Evolutionary conservation across 2,888 invertebrate species (phyloP).

Genomic region (Latrodectus hesperus): DNA sequence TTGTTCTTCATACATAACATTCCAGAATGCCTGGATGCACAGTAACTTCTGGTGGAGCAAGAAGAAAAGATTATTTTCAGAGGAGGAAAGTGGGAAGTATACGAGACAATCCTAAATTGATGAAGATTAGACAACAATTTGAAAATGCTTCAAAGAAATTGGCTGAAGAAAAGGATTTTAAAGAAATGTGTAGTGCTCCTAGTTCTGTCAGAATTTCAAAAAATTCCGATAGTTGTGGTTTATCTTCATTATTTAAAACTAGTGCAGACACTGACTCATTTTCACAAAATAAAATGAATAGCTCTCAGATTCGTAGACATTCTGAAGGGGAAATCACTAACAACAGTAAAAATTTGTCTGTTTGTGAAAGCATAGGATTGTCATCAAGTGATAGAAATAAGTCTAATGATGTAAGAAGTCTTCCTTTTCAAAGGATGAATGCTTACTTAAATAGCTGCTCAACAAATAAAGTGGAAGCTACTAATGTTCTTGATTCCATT

Average conservation of each 20-base stretch:
- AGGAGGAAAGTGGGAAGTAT: constrained; percentile 60
- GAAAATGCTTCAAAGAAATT: constrained; percentile 25
- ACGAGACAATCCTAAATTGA: constrained; percentile 54
- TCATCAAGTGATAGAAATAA: not conserved
- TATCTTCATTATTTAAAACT: constrained; percentile 33
- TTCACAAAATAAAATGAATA: constrained; percentile 1
- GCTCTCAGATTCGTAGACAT: constrained; percentile 22
- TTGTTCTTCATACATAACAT: too few species aligned
- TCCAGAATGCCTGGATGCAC: constrained; percentile 28
- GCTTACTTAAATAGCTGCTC: not conserved
- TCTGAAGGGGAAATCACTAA: constrained; percentile 41
- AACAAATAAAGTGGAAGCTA: not conserved
- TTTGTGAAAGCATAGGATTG: not conserved
- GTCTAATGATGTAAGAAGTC: too few species aligned
- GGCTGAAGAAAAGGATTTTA: not conserved
- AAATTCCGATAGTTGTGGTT: constrained; percentile 11
- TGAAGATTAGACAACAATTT: constrained; percentile 59
- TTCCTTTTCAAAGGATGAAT: too few species aligned
- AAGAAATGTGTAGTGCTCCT: constrained; percentile 26
- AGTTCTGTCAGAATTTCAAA: constrained; percentile 28
- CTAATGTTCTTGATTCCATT: not conserved
- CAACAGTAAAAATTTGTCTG: not conserved
- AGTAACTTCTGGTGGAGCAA: not conserved
- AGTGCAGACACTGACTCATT: constrained; percentile 20
- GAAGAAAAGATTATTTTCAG: constrained; percentile 42